Evolutionary conservation across 2,888 invertebrate species (phyloP), one percentile per base, ranked within the genome.

Genomic region (Notocelia uddmanniana): DNA sequence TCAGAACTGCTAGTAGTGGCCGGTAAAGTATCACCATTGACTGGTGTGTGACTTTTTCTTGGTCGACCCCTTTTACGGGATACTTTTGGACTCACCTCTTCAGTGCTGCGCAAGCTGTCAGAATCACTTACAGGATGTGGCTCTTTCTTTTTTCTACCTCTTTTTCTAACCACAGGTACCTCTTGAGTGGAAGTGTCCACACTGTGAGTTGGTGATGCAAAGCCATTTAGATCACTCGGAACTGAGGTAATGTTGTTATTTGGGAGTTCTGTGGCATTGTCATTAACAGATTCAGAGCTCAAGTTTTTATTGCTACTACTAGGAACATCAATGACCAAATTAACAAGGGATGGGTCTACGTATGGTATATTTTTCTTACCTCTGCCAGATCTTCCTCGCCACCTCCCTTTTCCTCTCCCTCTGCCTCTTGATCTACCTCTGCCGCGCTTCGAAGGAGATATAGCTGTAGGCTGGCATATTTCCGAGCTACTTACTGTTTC

Each of bases 41-140:
- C 45, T 48, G 55, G 3, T 21, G 41, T 8, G 21, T 10, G 9
- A 34, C 37, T 23, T 72, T 68, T 67, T 21, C 15, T 62, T n/a
- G 60, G 67, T 37, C 78, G 13, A 8, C 80, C 77, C 70, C 78
- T 76, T 75, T 52, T 80, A 59, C 75, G 78, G 26, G 76, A 67
- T 21, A 57, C 15, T 41, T 19, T 50, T 54, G 64, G 68, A 50
- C 62, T 71, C 23, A 18, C 31, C 18, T n/a, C 26, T 73, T 76
- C 76, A 55, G 73, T 68, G 34, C 74, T 75, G 23, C 62, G 66
- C 34, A 62, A 37, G 10, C 10, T 52, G 11, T 37, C 34, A 8
- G 41, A 34, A 19, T 41, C 50, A 19, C 37, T 59, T n/a, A 26
- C 23, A 19, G n/a, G 18, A 54, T 54, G 19, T 21, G 64, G n/a